Evolutionary conservation across 1,140 invertebrate species (phyloP).

Genomic region (Caenorhabditis remanei): DNA sequence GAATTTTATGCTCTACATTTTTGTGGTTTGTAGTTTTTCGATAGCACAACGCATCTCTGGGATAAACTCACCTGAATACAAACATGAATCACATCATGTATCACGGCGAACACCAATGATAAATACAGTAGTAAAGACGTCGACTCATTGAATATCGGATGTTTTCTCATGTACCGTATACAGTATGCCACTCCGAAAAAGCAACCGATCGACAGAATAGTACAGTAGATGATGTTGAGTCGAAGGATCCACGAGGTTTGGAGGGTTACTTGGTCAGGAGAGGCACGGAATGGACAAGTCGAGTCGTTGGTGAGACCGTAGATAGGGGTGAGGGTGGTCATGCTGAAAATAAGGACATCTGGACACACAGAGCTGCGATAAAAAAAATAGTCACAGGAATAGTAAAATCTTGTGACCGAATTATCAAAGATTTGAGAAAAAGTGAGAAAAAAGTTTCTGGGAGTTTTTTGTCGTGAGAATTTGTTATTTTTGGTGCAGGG

Average conservation of each 20-base stretch:
- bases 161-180: conserved; percentile 1
- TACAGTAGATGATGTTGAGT: conserved; percentile 21
- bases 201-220: background rate
- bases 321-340: background rate
- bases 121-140: background rate
- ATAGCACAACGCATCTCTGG: background rate
- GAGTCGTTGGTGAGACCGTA: background rate
- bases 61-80: background rate
- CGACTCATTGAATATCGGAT: conserved; percentile 32
- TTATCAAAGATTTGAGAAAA: too few species aligned
- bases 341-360: background rate
- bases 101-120: background rate
- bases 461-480: too few species aligned
- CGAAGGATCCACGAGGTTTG: conserved; percentile 24
- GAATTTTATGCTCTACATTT: too few species aligned
- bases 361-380: too few species aligned
- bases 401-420: too few species aligned
- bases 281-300: background rate
- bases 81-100: conserved; percentile 19
- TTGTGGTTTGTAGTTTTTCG: background rate
- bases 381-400: too few species aligned
- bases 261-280: conserved; percentile 1
- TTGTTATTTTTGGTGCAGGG: too few species aligned
- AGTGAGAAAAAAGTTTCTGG: too few species aligned
- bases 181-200: background rate